Percentiles rank a stretch among this genome's conserved stretches.
Conservation (phyloP, 2,113 vertebrate genomes). For the Cheirogaleus medius region DNA sequence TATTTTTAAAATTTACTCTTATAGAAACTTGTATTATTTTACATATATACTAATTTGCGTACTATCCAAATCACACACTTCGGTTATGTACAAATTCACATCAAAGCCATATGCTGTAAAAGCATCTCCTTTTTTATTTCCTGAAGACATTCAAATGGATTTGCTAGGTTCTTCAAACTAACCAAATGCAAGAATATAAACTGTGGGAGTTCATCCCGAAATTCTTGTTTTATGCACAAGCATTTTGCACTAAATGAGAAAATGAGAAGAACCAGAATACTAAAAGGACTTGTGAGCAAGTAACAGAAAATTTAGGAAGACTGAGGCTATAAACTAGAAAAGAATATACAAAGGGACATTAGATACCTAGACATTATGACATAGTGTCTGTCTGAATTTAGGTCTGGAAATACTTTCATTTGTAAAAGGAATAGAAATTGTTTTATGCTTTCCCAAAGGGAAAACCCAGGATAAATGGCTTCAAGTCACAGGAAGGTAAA, state of each 20-base stretch:
- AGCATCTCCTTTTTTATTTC: not conserved
- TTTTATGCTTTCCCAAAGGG: not conserved
- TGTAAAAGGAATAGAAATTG: not conserved
- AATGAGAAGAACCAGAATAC: not conserved
- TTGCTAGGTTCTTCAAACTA: not conserved
- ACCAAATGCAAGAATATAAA: not conserved
- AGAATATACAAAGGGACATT: not conserved
- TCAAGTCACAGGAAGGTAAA: not conserved
- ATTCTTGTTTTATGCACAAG: not conserved
- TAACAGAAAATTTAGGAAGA: not conserved
- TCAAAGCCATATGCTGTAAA: not conserved
- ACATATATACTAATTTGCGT: not conserved
- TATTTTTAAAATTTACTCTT: not conserved
- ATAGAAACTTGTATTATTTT: not conserved
- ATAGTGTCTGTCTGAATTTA: not conserved
- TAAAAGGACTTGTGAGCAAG: not conserved
- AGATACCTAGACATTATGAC: not conserved
- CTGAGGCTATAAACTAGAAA: not conserved
- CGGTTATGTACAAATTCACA: not conserved
- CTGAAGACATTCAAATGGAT: constrained; percentile 18
- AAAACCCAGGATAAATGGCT: not conserved
- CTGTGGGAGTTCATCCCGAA: not conserved
- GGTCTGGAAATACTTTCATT: not conserved
- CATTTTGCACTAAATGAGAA: not conserved
- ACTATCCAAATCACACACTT: not conserved